phyloP scores from a whole-genome alignment of 2,113 vertebrate species.

The Dipodomys stephensi region DNA sequence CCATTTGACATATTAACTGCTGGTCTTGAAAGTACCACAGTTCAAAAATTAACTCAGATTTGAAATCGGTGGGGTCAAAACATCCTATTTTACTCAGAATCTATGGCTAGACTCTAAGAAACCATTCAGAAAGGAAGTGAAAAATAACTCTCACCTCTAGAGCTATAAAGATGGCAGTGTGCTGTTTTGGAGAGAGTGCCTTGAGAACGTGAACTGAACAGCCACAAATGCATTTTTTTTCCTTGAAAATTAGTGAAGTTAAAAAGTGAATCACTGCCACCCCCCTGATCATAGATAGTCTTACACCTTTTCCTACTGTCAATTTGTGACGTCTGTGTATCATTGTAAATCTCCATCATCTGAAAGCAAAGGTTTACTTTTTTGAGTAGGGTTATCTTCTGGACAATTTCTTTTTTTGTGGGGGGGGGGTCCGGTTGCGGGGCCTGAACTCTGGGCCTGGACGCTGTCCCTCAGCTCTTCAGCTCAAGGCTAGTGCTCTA shows the following conservation, averaged over 20 bases:
- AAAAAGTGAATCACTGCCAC: background rate
- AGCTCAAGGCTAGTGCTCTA: no score
- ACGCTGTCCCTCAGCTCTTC: no score
- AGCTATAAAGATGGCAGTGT: background rate
- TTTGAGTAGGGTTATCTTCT: background rate
- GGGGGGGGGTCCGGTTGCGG: no score
- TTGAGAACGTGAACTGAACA: background rate
- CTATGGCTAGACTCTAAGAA: conserved; percentile 20
- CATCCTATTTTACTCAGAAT: conserved; percentile 47
- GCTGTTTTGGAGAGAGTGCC: background rate
- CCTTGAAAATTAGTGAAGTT: background rate
- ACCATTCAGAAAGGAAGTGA: conserved; percentile 13
- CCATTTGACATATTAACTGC: conserved; percentile 14
- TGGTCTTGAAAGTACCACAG: background rate
- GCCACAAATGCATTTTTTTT: background rate
- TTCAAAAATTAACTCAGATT: conserved; percentile 48
- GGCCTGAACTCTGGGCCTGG: no score
- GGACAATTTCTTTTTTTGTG: background rate
- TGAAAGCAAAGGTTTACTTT: background rate
- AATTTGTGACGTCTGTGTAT: background rate
- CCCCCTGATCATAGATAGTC: background rate
- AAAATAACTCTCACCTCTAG: background rate
- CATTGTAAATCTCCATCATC: background rate
- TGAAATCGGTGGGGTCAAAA: background rate
- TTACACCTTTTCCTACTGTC: background rate